Base-by-base conservation (phyloP, 2,797 vertebrate genomes). In the Perdix hodgsoniae region DNA sequence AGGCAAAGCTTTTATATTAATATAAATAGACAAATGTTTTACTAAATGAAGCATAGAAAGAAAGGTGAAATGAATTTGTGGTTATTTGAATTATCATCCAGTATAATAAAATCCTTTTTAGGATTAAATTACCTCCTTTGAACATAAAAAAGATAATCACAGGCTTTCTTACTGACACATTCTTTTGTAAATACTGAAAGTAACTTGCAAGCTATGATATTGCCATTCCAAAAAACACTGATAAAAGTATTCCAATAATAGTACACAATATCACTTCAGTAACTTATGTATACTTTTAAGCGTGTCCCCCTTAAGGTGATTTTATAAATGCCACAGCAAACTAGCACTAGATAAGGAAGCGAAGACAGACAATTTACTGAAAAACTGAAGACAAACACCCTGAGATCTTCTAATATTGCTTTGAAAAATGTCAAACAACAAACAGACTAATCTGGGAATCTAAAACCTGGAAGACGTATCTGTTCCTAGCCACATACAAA, bases 181-280 rank as follows among this genome's bases (percentile, higher is more conserved):
- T 88, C 82, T 96, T 96, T 85, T 78, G 81, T 93, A 97, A 97
- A 97, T 91, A 96, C 89, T 93, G 81, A 81, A 95, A 89, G 96
- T 83, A 93, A 75, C 71, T 92, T 89, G 75, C 64, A 80, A 91
- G 90, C 64, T 93, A 93, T 35, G n/a, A 94, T 97, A 95, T 6
- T 87, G 93, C 94, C 72, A 56, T 94, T 96, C 86, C 91, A 82
- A 91, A 95, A 78, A 85, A 24, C 39, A 93, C 35, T 94, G 74
- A 94, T 87, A 96, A 96, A 97, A 94, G 47, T 93, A 21, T 81
- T 84, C 39, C 16, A 67, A 92, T 88, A 90, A 75, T 56, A 39
- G 27, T 50, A 83, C 39, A 47, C 52, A 92, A 83, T 92, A 90
- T 33, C 93, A 23, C 33, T 80, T 54, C 44, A 59, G 44, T 59